Evolutionary conservation across 2,113 vertebrate genomes (phyloP).

Genomic region (Ovis canadensis): DNA sequence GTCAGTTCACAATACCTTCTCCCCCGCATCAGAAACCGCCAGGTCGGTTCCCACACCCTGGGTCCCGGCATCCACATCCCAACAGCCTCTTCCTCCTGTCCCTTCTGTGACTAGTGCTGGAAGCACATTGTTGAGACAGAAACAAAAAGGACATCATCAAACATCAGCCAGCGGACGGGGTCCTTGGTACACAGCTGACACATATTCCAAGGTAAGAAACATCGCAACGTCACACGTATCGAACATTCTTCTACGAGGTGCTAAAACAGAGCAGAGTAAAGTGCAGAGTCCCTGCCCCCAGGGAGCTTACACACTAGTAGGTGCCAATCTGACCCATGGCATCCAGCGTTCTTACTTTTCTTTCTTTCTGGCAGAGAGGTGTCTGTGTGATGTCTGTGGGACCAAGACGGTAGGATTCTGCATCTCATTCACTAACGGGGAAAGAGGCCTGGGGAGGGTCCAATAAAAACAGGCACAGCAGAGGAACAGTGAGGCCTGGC

Average conservation of each 20-base stretch:
- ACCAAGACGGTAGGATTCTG: not conserved
- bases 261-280: not conserved
- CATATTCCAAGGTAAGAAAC: not conserved
- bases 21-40: conserved; percentile 48
- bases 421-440: not conserved
- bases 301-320: conserved; percentile 32
- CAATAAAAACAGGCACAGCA: not conserved
- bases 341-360: not conserved
- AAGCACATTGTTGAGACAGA: conserved; percentile 55
- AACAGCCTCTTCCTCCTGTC: conserved; percentile 68
- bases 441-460: not conserved
- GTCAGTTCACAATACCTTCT: conserved; percentile 78
- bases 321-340: not conserved
- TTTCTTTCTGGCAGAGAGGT: not conserved
- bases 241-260: not conserved
- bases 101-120: conserved; percentile 72
- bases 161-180: not conserved
- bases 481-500: not conserved
- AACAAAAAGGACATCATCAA: conserved; percentile 61
- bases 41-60: conserved; percentile 65
- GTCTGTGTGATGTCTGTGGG: not conserved
- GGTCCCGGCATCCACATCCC: conserved; percentile 53
- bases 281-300: not conserved
- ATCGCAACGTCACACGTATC: not conserved
- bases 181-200: not conserved